These are phyloP conservation scores for Stegana nigrithorax DNA, from an alignment of 2,888 invertebrate species.

Conservation along the genomic window DNA sequence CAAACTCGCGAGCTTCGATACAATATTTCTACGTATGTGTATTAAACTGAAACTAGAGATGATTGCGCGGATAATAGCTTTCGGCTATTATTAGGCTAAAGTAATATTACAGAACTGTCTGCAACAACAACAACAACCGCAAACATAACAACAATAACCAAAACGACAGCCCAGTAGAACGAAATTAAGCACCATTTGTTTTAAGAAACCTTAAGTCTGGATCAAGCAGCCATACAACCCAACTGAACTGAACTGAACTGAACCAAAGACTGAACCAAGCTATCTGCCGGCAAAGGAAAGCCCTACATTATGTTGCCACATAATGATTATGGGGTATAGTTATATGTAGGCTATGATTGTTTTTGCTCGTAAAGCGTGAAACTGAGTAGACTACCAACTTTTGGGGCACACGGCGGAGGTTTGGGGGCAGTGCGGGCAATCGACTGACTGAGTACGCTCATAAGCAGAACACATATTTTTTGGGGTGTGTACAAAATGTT, in stretches of 20 bases:
- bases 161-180: no score
- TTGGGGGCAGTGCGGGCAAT: no score
- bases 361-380: constrained; percentile 12
- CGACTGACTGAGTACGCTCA: constrained; percentile 1
- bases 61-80: constrained; percentile 25
- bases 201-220: constrained; percentile 8
- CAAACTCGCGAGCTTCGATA: no score
- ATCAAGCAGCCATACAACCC: neutral
- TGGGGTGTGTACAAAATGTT: constrained; percentile 46
- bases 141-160: neutral
- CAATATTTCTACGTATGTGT: neutral
- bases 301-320: constrained; percentile 9
- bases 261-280: no score
- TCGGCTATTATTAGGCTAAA: constrained; percentile 38
- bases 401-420: neutral
- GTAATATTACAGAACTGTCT: neutral
- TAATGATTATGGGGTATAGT: constrained; percentile 18
- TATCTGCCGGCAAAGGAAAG: constrained; percentile 10
- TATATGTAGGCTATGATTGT: constrained; percentile 17
- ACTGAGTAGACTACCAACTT: constrained; percentile 1
- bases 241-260: no score
- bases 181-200: constrained; percentile 15
- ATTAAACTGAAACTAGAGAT: neutral
- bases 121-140: neutral
- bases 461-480: constrained; percentile 28